Base-by-base conservation (phyloP, 2,888 invertebrate species). In the Eremobia ochroleuca region DNA sequence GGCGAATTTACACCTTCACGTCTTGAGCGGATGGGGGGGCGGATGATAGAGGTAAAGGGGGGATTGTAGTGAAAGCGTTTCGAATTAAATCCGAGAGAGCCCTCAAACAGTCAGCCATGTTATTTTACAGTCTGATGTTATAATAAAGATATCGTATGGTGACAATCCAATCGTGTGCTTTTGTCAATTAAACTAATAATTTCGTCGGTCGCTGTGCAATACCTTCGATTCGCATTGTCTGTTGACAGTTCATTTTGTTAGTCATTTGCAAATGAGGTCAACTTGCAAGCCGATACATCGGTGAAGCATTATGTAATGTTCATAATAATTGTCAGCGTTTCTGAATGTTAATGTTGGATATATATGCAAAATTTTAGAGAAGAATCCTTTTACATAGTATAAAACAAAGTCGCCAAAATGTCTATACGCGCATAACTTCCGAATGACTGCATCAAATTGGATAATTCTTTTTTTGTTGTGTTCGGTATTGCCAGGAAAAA, bases 21-120 rank as follows among this genome's bases (percentile, higher is more conserved):
- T 79, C 79, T 74, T 75, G 58, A 67, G 84, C 79, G 83, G 87
- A 78, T 83, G 80, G 87, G 87, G 82, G 86, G 86, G 89, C 84
- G 79, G 81, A 61, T 81, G 85, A 87, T 85, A 83, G 82, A 84
- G 64, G 79, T 21, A 68, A 69, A 80, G 76, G 4, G 83, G 87
- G 86, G 85, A 85, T 82, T 85, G 86, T 85, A 87, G 95, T 96
- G 96, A 96, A 96, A 96, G 96, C 95, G 95, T 94, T 95, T 94
- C 91, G 93, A 94, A 94, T 94, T 93, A 91, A 92, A 94, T 93
- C 58, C 92, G 92, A 90, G 61, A 71, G 90, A 90, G 92, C 94
- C 92, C 93, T 92, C 92, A 91, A 89, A 92, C 91, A 91, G 91
- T 93, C 90, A 93, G 90, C 92, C 90, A 91, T 91, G 91, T 91